phyloP scores from a whole-genome alignment of 2,797 vertebrate species.

The Okamejei kenojei region DNA sequence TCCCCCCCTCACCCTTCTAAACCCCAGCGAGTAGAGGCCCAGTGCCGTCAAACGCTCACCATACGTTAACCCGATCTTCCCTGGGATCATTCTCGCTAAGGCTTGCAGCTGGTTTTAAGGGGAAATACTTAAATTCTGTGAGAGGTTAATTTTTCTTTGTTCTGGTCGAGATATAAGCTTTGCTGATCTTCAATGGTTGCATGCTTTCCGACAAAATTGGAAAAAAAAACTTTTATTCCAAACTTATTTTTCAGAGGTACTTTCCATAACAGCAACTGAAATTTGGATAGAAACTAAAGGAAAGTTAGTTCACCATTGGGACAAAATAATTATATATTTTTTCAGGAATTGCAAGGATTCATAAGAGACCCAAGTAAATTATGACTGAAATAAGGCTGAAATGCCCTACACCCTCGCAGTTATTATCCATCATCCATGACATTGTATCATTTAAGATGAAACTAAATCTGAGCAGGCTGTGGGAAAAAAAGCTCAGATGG shows the following conservation, averaged over 20 bases:
- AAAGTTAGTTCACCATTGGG: constrained; percentile 24
- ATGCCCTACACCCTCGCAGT: background rate
- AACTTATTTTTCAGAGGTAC: background rate
- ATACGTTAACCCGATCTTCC: too few species aligned
- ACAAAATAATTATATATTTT: background rate
- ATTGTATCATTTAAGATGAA: background rate
- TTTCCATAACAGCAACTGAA: background rate
- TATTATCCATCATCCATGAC: constrained; percentile 1
- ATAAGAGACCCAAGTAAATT: background rate
- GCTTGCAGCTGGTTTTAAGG: background rate
- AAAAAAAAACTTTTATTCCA: background rate
- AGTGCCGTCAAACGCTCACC: too few species aligned
- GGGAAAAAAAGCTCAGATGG: background rate
- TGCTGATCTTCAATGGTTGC: constrained; percentile 12
- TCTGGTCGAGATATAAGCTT: background rate
- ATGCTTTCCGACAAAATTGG: background rate
- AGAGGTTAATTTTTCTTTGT: background rate
- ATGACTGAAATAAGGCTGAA: background rate
- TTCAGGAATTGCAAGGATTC: background rate
- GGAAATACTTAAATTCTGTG: background rate
- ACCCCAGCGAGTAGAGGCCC: too few species aligned
- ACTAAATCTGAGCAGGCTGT: background rate
- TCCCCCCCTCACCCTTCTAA: too few species aligned
- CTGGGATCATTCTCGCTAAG: background rate
- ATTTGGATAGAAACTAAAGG: constrained; percentile 30